Percentiles rank a stretch among this genome's conserved stretches.
Conservation (phyloP, 2,797 vertebrate species). For the Phrynocephalus guinanensis region DNA sequence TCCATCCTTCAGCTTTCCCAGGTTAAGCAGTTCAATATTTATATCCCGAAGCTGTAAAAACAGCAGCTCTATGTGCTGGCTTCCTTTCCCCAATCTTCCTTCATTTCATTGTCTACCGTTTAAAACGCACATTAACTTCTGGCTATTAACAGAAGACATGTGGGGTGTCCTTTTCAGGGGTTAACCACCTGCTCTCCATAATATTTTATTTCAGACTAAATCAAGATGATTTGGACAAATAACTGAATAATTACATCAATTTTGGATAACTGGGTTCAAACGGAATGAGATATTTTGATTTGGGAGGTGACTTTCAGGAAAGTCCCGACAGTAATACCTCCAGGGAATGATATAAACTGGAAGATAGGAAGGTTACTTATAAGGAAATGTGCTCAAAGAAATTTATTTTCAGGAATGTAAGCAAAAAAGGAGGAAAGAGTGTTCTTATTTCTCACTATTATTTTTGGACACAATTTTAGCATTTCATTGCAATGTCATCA, state of each 20-base stretch:
- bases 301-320: not conserved
- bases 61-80: not conserved
- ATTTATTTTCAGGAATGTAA: not conserved
- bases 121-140: not conserved
- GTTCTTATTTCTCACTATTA: no score
- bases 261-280: not conserved
- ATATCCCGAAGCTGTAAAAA: not conserved
- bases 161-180: not conserved
- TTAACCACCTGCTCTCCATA: not conserved
- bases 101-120: not conserved
- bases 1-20: not conserved
- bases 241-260: not conserved
- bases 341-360: not conserved
- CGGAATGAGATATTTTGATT: not conserved
- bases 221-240: constrained; percentile 28
- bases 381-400: not conserved
- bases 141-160: no score
- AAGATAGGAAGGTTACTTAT: not conserved
- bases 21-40: not conserved
- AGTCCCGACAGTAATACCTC: not conserved
- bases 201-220: not conserved
- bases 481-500: no score
- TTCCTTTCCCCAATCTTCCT: not conserved
- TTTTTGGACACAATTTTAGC: no score
- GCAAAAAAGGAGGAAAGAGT: no score